Evolutionary conservation across 2,888 invertebrate genomes (phyloP).

Genomic region (Xiphydria camelus): DNA sequence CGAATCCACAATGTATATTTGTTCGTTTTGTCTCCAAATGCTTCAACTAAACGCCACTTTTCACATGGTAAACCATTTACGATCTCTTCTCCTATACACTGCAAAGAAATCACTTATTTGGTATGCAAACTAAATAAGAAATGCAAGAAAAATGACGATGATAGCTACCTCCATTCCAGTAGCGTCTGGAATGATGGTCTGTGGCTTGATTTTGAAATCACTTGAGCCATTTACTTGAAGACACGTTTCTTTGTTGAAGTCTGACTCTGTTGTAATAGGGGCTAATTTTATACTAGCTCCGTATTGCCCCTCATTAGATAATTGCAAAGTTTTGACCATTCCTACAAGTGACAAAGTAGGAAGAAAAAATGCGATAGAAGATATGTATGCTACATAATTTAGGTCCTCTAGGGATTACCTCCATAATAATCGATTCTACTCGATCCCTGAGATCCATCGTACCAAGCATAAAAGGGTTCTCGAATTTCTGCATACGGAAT

Average conservation of each 20-base stretch:
- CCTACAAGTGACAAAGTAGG: no score
- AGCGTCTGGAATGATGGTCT: constrained; percentile 81
- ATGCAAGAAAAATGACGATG: no score
- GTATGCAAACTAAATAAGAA: constrained; percentile 3
- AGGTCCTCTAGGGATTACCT: constrained; percentile 61
- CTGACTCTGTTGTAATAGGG: constrained; percentile 78
- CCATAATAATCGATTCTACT: constrained; percentile 95
- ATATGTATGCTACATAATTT: no score
- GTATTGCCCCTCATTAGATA: constrained; percentile 65
- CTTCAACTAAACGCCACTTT: constrained; percentile 75
- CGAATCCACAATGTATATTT: constrained; percentile 88
- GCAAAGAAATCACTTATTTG: constrained; percentile 20
- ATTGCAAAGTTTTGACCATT: constrained; percentile 91
- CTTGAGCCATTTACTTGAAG: constrained; percentile 80
- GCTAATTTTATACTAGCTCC: constrained; percentile 83
- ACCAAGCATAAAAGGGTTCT: constrained; percentile 92
- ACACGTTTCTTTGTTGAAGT: constrained; percentile 75
- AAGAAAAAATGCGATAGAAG: no score
- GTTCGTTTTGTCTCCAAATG: constrained; percentile 78
- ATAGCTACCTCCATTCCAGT: constrained; percentile 68
- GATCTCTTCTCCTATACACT: constrained; percentile 67
- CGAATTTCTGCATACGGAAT: constrained; percentile 93
- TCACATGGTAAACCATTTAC: constrained; percentile 73
- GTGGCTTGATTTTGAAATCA: constrained; percentile 66
- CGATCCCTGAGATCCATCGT: constrained; percentile 71